Percentiles rank a stretch among this genome's conserved stretches.
phyloP scores from a whole-genome alignment of 1,140 invertebrate species.

The Atta colombica region DNA sequence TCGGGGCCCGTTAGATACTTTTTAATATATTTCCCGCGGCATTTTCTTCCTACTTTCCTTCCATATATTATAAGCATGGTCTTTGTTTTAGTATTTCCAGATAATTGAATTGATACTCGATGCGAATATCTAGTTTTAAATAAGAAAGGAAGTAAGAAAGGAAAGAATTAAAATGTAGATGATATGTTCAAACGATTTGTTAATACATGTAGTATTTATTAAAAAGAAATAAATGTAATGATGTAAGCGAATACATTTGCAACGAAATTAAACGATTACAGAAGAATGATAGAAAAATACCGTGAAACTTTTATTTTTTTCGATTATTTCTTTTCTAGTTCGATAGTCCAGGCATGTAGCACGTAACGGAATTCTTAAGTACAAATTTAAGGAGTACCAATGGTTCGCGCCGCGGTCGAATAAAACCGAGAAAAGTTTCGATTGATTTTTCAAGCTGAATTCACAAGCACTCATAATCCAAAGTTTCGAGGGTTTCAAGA shows the following conservation, averaged over 20 bases:
- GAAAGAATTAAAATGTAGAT: not conserved
- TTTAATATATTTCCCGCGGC: constrained; percentile 40
- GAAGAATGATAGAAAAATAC: not conserved
- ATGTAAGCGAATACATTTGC: constrained; percentile 19
- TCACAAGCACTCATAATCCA: constrained; percentile 50
- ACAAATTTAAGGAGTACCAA: constrained; percentile 54
- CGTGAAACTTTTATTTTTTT: constrained; percentile 1
- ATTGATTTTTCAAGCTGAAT: constrained; percentile 69
- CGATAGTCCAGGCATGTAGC: constrained; percentile 17
- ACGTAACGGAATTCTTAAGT: constrained; percentile 49
- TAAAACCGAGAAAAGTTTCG: constrained; percentile 54
- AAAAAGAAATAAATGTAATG: not conserved
- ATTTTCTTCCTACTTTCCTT: constrained; percentile 12
- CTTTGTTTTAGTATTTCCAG: constrained; percentile 16
- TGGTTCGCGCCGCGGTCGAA: not conserved
- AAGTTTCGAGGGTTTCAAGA: constrained; percentile 56
- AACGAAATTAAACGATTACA: constrained; percentile 26
- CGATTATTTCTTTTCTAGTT: constrained; percentile 47
- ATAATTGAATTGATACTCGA: constrained; percentile 30
- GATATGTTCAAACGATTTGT: not conserved
- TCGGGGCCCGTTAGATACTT: constrained; percentile 54
- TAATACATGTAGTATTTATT: not conserved
- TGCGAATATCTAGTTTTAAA: not conserved
- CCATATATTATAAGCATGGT: not conserved
- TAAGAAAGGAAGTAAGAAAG: not conserved